phyloP scores from a whole-genome alignment of 2,113 vertebrate species.

The Nymphicus hollandicus region DNA sequence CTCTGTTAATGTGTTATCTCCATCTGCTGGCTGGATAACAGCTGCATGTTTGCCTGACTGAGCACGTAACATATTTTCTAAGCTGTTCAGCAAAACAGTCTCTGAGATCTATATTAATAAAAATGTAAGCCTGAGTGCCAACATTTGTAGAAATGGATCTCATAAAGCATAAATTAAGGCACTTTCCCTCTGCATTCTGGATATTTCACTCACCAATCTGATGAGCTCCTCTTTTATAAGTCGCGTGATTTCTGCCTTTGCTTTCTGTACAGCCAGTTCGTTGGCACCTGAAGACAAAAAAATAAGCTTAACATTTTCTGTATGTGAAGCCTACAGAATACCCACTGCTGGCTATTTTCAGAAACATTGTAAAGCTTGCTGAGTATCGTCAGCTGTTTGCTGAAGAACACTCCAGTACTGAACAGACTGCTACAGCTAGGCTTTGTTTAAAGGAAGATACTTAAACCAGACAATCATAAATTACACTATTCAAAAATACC shows the following conservation, averaged over 20 bases:
- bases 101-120: neutral
- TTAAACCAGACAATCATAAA: neutral
- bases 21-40: slow-evolving; percentile 38
- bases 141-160: neutral
- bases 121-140: neutral
- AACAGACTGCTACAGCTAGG: neutral
- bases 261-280: slow-evolving; percentile 97
- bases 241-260: slow-evolving; percentile 96
- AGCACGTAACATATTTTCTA: neutral
- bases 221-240: slow-evolving; percentile 99
- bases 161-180: neutral
- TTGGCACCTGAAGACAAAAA: slow-evolving; percentile 84
- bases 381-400: neutral
- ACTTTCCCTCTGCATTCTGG: neutral
- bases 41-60: fast-evolving
- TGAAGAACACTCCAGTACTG: neutral
- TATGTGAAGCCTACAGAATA: neutral
- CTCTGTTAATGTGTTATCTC: slow-evolving; percentile 5
- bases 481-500: neutral
- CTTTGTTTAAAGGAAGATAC: neutral
- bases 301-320: neutral
- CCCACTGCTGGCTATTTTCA: neutral
- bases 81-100: neutral
- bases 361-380: neutral
- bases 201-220: slow-evolving; percentile 85